Evolutionary conservation across 2,113 vertebrate species (phyloP), one percentile per base, ranked within the genome.

Genomic region (Plectropomus leopardus): DNA sequence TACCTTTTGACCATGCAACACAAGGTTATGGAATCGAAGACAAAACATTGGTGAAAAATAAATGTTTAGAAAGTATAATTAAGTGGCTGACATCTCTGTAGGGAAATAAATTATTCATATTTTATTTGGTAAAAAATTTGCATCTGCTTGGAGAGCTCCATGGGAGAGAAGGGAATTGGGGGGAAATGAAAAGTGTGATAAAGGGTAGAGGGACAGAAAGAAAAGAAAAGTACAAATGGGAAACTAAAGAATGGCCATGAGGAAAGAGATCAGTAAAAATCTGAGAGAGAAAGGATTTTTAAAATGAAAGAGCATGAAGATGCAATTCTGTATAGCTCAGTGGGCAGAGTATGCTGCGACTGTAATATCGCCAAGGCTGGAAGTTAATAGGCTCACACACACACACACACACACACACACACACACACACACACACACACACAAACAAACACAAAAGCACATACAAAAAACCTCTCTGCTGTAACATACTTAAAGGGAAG

Each of bases 11-110:
- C 81, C 32, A 48, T 59, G 57, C 58, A 61, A 45, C 24, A 9
- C 4, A 67, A 85, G 60, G 65, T 71, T 77, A 42, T 30, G 5
- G 40, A 64, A 53, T 74, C 67, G 17, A 36, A 63, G 55, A 78
- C 9, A 78, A n/a, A 82, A 54, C 13, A 73, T 59, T 72, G 76
- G 30, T 44, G 76, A 48, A 70, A 84, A 89, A 86, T 86, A 92
- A 80, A 93, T 94, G 84, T 94, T 92, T 89, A 89, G 86, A 92
- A 93, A 93, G 88, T 90, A 86, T 92, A 93, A 94, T 95, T 92
- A 94, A 94, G 92, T 88, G 88, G 80, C 89, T 92, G 90, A 88
- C 90, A 92, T 92, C 59, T 92, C 92, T 93, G 87, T 88, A 76
- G 88, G 87, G 86, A 86, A 77, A 92, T 93, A 53, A 91, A 93